Evolutionary conservation across 1,140 invertebrate species (phyloP).

Genomic region (Leptonema lineaticorne): DNA sequence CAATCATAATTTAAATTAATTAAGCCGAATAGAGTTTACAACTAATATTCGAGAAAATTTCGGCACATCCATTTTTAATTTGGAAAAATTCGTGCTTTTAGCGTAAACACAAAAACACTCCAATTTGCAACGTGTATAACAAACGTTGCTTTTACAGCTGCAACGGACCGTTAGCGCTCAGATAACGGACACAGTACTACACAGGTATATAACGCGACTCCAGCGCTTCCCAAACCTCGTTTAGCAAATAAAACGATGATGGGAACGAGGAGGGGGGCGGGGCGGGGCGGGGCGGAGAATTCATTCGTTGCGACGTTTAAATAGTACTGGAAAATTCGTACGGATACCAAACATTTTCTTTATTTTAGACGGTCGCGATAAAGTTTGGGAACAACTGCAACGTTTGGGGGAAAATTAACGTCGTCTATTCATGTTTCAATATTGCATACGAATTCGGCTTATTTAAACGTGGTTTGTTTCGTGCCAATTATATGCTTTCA

Average conservation of each 20-base stretch:
- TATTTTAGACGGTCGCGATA: background rate
- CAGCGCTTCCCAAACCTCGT: slow-evolving; percentile 34
- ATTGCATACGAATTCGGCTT: background rate
- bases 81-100: background rate
- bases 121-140: slow-evolving; percentile 13
- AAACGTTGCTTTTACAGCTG: slow-evolving; percentile 22
- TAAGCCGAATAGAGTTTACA: too few relatives aligned
- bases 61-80: slow-evolving; percentile 4
- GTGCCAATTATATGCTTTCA: background rate
- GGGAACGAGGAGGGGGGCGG: background rate
- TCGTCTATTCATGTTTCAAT: background rate
- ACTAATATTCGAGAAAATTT: too few relatives aligned
- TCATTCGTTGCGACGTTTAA: background rate
- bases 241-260: slow-evolving; percentile 35
- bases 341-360: too few relatives aligned
- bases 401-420: background rate
- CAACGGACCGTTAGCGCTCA: slow-evolving; percentile 22
- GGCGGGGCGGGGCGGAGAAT: background rate
- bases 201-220: background rate
- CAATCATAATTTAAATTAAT: too few relatives aligned
- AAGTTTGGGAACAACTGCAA: background rate
- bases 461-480: background rate
- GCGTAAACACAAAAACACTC: background rate
- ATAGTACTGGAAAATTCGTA: background rate
- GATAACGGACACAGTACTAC: slow-evolving; percentile 12